Percentiles rank a stretch among this genome's conserved stretches.
These are phyloP conservation scores for Pherbina coryleti DNA, from an alignment of 2,888 invertebrate species.

Conservation along the genomic window DNA sequence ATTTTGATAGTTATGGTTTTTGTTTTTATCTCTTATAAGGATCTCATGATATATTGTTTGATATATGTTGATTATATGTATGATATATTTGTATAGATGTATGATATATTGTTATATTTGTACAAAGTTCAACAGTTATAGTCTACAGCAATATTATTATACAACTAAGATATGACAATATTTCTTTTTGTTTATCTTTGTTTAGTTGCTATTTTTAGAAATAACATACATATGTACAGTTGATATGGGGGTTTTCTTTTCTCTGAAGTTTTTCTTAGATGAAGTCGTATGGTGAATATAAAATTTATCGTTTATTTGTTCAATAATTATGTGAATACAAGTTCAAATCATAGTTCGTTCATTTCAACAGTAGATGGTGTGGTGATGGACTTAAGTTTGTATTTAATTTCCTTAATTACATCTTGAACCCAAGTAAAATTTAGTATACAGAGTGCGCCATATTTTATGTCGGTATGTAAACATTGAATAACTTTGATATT, in stretches of 20 bases:
- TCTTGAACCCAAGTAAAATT: too few species aligned
- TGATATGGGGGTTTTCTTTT: background rate
- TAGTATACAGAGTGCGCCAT: too few species aligned
- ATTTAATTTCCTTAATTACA: too few species aligned
- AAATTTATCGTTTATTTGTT: too few species aligned
- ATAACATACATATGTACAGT: background rate
- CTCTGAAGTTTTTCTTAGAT: too few species aligned
- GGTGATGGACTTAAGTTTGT: too few species aligned
- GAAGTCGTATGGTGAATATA: too few species aligned
- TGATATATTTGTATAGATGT: background rate
- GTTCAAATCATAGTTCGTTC: too few species aligned
- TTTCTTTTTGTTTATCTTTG: background rate
- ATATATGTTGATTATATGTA: background rate
- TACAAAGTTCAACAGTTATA: slow-evolving; percentile 52
- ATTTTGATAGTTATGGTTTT: background rate
- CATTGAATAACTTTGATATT: too few species aligned
- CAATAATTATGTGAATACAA: too few species aligned
- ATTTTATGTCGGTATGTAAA: too few species aligned
- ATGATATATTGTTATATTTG: slow-evolving; percentile 47
- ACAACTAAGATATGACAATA: slow-evolving; percentile 49
- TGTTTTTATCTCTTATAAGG: background rate
- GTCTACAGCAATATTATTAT: slow-evolving; percentile 32
- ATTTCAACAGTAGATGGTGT: too few species aligned
- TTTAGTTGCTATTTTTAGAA: background rate
- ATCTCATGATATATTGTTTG: slow-evolving; percentile 11